Base-by-base conservation (phyloP, 2,113 vertebrate species). In the Eubucco bourcierii region DNA sequence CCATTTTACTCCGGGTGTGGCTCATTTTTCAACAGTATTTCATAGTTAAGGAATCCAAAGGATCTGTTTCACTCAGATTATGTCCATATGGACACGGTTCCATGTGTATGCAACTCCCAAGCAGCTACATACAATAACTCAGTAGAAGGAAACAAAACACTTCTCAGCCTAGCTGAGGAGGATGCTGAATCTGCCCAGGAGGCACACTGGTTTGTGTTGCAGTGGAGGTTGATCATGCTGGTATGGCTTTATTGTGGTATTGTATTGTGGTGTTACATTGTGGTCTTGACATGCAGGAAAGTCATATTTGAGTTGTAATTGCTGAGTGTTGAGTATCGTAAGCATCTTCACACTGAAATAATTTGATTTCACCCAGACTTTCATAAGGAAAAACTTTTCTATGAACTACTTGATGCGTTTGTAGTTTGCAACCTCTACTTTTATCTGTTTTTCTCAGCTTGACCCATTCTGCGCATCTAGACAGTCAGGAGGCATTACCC, bases 21-120 rank as follows among this genome's bases (percentile, higher is more conserved):
- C n/a, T 41, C 47, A 21, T 23, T 75, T 83, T 55, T 60, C 37
- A 50, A 7, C 4, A 70, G 15, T 29, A 15, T 4, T 50, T 84
- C 29, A 28, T 15, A 37, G 29, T 27, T 41, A 37, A 55, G 63
- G 31, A 19, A 56, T 31, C 19, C 2, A 0, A 25, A 3, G 24
- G 20, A 11, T 46, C 23, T 23, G 39, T 46, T 65, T 52, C 37
- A 11, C 41, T 46, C 31, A 6, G 29, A 4, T 60, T 7, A 28
- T 3, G 4, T 79, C 41, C 1, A 0, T 25, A 25, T 27, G 34
- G 34, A 28, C 16, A 33, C 34, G 50, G 8, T 4, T 37, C 33
- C 0, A 0, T 11, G 6, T n/a, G 8, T 17, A 14, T 10, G 7
- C 18, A 63, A 56, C 6, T 10, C 55, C 23, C 0, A 4, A 64